These are phyloP conservation scores for Chironomus tepperi DNA, from an alignment of 1,140 invertebrate genomes.

Conservation along the genomic window DNA sequence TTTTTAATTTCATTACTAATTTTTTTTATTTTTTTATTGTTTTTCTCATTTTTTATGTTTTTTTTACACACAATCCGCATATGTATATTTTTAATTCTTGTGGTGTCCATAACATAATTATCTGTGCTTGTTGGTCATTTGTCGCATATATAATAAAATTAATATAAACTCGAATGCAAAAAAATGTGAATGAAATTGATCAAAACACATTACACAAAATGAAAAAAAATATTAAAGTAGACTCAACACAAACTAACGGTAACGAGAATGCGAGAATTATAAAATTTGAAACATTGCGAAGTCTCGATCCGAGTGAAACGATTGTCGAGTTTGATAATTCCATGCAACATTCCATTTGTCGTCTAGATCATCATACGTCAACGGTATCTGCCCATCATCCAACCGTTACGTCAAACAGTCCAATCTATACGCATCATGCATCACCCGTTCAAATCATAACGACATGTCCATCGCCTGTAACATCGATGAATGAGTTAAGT, in stretches of 20 bases:
- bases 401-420: not conserved
- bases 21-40: not conserved
- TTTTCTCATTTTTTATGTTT: slow-evolving; percentile 2
- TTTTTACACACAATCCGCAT: not conserved
- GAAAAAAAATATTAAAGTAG: slow-evolving; percentile 20
- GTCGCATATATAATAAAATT: not conserved
- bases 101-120: slow-evolving; percentile 14
- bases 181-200: too few relatives aligned
- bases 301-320: slow-evolving; percentile 53
- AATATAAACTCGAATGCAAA: not conserved
- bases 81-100: not conserved
- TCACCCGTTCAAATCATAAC: not conserved
- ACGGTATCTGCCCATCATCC: not conserved
- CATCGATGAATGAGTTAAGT: not conserved
- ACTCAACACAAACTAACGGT: slow-evolving; percentile 26
- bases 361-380: slow-evolving; percentile 38
- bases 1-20: not conserved
- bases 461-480: not conserved
- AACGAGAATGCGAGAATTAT: slow-evolving; percentile 33
- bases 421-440: not conserved
- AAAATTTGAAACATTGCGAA: slow-evolving; percentile 56
- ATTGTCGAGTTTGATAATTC: slow-evolving; percentile 62
- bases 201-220: not conserved
- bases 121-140: slow-evolving; percentile 1
- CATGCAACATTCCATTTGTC: slow-evolving; percentile 48